These are phyloP conservation scores for Naso thynnoides DNA, from an alignment of 2,797 vertebrate species.

Conservation along the genomic window DNA sequence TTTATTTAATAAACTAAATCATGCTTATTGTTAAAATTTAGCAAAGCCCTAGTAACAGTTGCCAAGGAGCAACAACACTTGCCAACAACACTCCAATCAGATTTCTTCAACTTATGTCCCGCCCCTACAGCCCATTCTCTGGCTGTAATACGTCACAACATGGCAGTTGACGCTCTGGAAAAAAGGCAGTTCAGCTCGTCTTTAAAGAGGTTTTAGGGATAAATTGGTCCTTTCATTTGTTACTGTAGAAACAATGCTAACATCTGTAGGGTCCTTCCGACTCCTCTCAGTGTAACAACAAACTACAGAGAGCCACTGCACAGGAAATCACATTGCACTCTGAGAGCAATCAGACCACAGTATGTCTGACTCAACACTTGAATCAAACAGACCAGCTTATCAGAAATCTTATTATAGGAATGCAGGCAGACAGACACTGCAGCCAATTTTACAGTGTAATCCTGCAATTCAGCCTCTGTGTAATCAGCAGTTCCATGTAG, in stretches of 20 bases:
- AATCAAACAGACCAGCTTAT: constrained; percentile 51
- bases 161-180: too few species aligned
- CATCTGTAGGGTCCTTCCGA: constrained; percentile 3
- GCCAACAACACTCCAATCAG: too few species aligned
- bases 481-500: constrained; percentile 8
- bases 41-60: too few species aligned
- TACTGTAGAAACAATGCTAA: neutral
- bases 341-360: constrained; percentile 55
- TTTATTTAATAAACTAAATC: too few species aligned
- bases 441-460: constrained; percentile 27
- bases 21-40: too few species aligned
- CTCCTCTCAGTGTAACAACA: constrained; percentile 17
- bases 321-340: constrained; percentile 50
- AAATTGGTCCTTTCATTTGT: neutral
- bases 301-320: constrained; percentile 26
- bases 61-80: too few species aligned
- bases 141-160: too few species aligned
- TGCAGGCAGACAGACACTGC: constrained; percentile 16
- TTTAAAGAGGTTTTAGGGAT: too few species aligned
- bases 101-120: too few species aligned
- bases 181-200: too few species aligned
- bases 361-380: constrained; percentile 58
- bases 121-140: too few species aligned
- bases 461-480: constrained; percentile 9
- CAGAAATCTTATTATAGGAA: constrained; percentile 54